Conservation (phyloP, 2,113 vertebrate species). For the Rostratula benghalensis region DNA sequence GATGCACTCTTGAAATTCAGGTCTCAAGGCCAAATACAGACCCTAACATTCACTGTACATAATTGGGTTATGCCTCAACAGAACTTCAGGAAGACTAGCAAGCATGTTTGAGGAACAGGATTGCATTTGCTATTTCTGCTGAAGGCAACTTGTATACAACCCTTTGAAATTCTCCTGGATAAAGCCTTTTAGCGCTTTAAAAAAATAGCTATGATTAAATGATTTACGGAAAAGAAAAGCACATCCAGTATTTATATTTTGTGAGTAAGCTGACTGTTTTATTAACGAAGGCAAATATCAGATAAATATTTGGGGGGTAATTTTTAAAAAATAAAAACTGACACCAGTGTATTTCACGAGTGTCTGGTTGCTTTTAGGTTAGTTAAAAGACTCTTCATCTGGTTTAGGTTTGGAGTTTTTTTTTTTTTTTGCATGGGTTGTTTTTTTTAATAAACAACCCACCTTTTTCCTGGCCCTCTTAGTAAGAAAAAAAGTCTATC, state of each 20-base stretch:
- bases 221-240: conserved; percentile 76
- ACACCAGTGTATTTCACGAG: conserved; percentile 73
- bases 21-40: conserved; percentile 73
- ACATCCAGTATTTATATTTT: conserved; percentile 75
- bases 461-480: background rate
- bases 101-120: conserved; percentile 69
- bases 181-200: conserved; percentile 65
- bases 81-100: conserved; percentile 80
- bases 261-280: conserved; percentile 79
- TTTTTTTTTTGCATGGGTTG: background rate
- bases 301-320: conserved; percentile 45
- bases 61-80: conserved; percentile 73
- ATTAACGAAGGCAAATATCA: conserved; percentile 81
- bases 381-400: conserved; percentile 67
- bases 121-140: conserved; percentile 74
- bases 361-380: conserved; percentile 64
- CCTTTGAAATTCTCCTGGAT: conserved; percentile 70
- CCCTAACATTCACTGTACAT: conserved; percentile 65
- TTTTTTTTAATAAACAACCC: background rate
- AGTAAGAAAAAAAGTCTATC: conserved; percentile 55
- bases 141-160: conserved; percentile 78
- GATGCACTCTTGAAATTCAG: conserved; percentile 72
- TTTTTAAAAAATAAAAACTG: conserved; percentile 70
- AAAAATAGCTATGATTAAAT: conserved; percentile 63
- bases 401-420: background rate